Conservation (phyloP, 2,113 vertebrate genomes). For the Ageneiosus marmoratus region DNA sequence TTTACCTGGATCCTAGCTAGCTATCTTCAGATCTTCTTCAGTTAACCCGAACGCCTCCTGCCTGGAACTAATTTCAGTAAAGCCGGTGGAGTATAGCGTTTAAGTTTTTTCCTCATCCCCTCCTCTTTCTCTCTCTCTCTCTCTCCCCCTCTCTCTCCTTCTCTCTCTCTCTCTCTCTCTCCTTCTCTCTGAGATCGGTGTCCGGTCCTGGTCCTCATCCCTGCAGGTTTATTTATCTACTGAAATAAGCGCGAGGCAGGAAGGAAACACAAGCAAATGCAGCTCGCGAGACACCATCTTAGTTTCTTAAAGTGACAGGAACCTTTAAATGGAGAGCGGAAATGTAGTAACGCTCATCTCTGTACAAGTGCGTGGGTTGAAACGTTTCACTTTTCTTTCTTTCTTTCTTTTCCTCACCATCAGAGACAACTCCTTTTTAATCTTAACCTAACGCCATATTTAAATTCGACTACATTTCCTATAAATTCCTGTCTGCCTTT, state of each 20-base stretch:
- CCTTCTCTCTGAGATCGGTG: not conserved
- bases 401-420: no score
- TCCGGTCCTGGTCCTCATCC: not conserved
- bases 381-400: not conserved
- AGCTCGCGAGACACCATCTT: slow-evolving; percentile 61
- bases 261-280: slow-evolving; percentile 58
- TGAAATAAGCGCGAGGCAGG: slow-evolving; percentile 48
- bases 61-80: not conserved
- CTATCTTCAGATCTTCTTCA: not conserved
- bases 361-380: not conserved
- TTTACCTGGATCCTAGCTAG: not conserved
- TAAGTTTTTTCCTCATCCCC: not conserved
- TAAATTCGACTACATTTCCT: no score
- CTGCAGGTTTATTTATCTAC: slow-evolving; percentile 37
- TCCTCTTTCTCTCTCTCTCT: fast-evolving
- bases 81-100: not conserved
- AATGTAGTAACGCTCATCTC: not conserved
- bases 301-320: slow-evolving; percentile 63
- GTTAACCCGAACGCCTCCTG: not conserved
- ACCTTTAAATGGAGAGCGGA: not conserved
- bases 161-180: not conserved
- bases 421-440: no score
- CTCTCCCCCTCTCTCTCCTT: not conserved
- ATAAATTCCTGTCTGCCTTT: no score
- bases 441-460: no score